Percentiles rank a stretch among this genome's conserved stretches.
These are phyloP conservation scores for Apeira syringaria DNA, from an alignment of 2,888 invertebrate genomes.

Conservation along the genomic window DNA sequence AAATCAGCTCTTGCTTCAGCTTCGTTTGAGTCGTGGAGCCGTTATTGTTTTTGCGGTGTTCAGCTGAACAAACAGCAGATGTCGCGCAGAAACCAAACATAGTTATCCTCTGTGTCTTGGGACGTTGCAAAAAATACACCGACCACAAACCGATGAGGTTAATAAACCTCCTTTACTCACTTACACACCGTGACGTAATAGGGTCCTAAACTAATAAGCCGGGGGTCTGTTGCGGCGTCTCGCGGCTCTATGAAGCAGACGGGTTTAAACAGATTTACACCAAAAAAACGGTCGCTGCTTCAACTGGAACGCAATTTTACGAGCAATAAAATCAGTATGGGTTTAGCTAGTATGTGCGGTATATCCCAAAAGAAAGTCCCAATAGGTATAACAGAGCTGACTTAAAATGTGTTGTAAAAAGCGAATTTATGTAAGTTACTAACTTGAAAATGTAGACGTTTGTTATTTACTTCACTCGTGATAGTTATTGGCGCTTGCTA, in stretches of 20 bases:
- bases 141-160: conserved; percentile 48
- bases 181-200: conserved; percentile 64
- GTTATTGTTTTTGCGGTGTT: conserved; percentile 60
- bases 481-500: no score
- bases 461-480: no score
- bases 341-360: no score
- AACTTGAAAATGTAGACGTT: no score
- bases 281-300: conserved; percentile 48
- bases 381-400: no score
- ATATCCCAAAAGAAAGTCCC: no score
- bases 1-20: conserved; percentile 59
- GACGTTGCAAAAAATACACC: conserved; percentile 50
- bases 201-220: conserved; percentile 78
- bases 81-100: conserved; percentile 59
- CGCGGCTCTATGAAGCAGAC: conserved; percentile 51
- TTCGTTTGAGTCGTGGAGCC: conserved; percentile 33
- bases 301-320: conserved; percentile 20
- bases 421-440: no score
- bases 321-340: conserved; percentile 6
- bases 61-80: conserved; percentile 65
- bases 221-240: conserved; percentile 50
- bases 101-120: conserved; percentile 55
- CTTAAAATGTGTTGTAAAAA: no score
- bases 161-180: conserved; percentile 68
- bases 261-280: conserved; percentile 68